These are phyloP conservation scores for Hypanus sabinus DNA, from an alignment of 2,113 vertebrate species.

Conservation along the genomic window DNA sequence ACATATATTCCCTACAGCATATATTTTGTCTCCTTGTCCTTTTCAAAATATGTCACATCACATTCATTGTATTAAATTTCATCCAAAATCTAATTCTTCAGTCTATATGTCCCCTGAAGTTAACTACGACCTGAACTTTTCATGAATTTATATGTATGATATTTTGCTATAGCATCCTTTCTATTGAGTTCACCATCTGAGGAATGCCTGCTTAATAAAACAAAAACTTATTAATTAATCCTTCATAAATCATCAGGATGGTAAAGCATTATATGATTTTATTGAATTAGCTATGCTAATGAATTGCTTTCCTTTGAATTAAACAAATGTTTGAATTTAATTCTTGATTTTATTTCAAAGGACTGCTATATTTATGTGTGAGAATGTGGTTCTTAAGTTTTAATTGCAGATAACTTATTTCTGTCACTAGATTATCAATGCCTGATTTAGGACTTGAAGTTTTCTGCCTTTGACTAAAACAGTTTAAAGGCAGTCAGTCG, in stretches of 20 bases:
- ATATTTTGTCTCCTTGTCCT: background rate
- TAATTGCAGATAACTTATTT: background rate
- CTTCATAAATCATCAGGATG: background rate
- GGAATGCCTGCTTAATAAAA: too few species aligned
- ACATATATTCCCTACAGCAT: background rate
- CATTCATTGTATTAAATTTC: background rate
- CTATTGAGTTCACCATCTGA: background rate
- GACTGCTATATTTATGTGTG: background rate
- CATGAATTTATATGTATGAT: background rate
- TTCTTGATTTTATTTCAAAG: background rate
- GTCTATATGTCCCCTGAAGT: background rate
- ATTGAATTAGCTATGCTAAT: background rate
- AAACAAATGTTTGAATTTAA: background rate
- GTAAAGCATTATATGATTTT: background rate
- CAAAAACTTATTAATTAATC: too few species aligned
- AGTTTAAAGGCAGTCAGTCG: too few species aligned
- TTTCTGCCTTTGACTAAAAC: too few species aligned
- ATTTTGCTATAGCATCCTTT: background rate
- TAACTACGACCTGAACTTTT: background rate
- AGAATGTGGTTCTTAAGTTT: background rate
- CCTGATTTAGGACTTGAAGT: background rate
- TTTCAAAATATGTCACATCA: background rate
- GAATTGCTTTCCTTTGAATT: background rate
- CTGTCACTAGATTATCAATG: background rate
- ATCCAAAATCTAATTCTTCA: background rate